Conservation (phyloP, 2,888 invertebrate genomes). For the Eristalis tenax region DNA sequence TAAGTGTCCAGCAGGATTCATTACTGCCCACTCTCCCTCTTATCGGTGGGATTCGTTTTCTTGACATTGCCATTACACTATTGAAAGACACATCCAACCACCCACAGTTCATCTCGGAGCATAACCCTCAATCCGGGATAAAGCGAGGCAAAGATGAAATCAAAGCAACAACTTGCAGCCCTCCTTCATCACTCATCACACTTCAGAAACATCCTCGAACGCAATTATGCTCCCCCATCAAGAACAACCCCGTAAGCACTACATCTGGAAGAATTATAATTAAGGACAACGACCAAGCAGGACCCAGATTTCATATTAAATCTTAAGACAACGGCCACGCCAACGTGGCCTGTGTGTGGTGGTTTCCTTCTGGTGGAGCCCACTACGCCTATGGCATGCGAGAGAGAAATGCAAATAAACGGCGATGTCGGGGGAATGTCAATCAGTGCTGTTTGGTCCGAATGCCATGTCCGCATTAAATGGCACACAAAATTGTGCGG, state of each 20-base stretch:
- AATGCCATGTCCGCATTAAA: slow-evolving; percentile 32
- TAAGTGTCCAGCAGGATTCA: slow-evolving; percentile 32
- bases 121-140: slow-evolving; percentile 16
- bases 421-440: slow-evolving; percentile 33
- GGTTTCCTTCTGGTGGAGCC: not conserved
- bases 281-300: slow-evolving; percentile 30
- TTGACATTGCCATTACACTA: slow-evolving; percentile 46
- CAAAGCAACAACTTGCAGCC: not conserved
- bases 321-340: slow-evolving; percentile 40
- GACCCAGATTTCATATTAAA: slow-evolving; percentile 28
- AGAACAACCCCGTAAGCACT: slow-evolving; percentile 1
- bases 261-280: slow-evolving; percentile 37
- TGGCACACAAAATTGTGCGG: slow-evolving; percentile 28
- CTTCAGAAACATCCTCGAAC: slow-evolving; percentile 1
- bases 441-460: slow-evolving; percentile 44
- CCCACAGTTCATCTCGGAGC: not conserved
- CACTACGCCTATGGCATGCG: not conserved
- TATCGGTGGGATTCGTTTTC: slow-evolving; percentile 48
- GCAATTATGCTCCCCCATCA: slow-evolving; percentile 36
- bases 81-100: not conserved
- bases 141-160: not conserved
- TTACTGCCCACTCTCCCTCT: slow-evolving; percentile 32
- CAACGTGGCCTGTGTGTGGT: slow-evolving; percentile 11
- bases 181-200: not conserved
- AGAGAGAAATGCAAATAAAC: slow-evolving; percentile 52